Evolutionary conservation across 2,888 invertebrate species (phyloP).

Genomic region (Macaria liturata): DNA sequence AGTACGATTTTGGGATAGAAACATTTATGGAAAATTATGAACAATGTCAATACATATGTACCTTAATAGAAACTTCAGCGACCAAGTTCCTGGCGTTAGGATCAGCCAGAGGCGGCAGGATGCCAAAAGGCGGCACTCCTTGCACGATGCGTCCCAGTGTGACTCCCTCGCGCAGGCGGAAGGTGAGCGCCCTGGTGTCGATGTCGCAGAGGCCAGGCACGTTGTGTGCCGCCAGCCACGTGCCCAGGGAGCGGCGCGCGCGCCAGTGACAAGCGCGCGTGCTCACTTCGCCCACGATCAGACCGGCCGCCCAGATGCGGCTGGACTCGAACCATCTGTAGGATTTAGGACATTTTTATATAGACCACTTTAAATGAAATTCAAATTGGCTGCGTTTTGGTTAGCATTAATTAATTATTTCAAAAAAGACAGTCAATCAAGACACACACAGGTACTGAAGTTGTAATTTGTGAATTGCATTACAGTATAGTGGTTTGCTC

Average conservation of each 20-base stretch:
- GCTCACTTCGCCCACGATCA: conserved; percentile 96
- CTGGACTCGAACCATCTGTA: conserved; percentile 95
- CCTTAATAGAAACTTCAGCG: conserved; percentile 93
- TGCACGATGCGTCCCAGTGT: conserved; percentile 88
- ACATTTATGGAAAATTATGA: too few relatives aligned
- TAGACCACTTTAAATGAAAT: too few relatives aligned
- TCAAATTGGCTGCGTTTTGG: too few relatives aligned
- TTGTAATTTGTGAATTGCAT: too few relatives aligned
- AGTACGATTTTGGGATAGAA: too few relatives aligned
- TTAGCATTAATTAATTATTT: too few relatives aligned
- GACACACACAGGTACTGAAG: too few relatives aligned
- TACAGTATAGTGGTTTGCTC: too few relatives aligned
- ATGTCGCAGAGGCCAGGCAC: conserved; percentile 96
- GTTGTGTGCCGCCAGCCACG: conserved; percentile 91
- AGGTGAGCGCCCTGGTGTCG: conserved; percentile 96
- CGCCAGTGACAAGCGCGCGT: conserved; percentile 96
- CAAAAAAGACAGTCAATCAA: too few relatives aligned
- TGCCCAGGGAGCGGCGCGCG: conserved; percentile 88
- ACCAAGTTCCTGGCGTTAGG: conserved; percentile 96
- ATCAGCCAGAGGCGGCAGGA: conserved; percentile 81
- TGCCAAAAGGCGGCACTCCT: conserved; percentile 71
- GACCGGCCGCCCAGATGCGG: conserved; percentile 94
- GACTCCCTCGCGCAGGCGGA: conserved; percentile 94
- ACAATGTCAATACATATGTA: conserved; percentile 49
- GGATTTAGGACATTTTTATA: too few relatives aligned